Evolutionary conservation across 2,113 vertebrate species (phyloP), one percentile per base, ranked within the genome.

Genomic region (Sinocyclocheilus grahami): DNA sequence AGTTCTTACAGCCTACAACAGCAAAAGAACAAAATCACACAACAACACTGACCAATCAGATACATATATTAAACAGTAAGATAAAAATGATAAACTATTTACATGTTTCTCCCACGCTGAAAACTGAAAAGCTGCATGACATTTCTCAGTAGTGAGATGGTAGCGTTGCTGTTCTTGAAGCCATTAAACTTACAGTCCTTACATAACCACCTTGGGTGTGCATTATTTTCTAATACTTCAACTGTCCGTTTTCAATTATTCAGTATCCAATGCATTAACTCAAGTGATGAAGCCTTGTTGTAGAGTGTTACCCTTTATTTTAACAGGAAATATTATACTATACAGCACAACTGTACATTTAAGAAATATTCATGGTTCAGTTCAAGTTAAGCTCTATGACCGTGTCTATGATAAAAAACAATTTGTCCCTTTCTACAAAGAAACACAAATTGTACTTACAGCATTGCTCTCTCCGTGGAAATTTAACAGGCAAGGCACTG

Each of bases 291-390:
- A 22, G n/a, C 58, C 20, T 62, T 62, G 7, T 62, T 62, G 58
- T 62, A 62, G 20, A 62, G 58, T n/a, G 58, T 62, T 62, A 62
- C 22, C 22, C 18, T 72, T 42, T 42, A 10, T 42, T 42, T 72
- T 22, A 72, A 42, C 37, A 42, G 69, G 37, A 72, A 72, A 39
- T 72, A 72, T 22, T 9, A 72, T 72, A 22, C 42, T 7, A 1
- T 75, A 75, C n/a, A 48, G 39, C 42, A 75, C 72, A 48, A 75
- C 22, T 74, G 37, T 74, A 42, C 37, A 42, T 74, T 74, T 42
- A 75, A 24, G n/a, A 22, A 39, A 79, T 42, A 33, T 42, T 78
- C 18, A 39, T 16, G 78, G 10, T 27, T 76, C 22, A n/a, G 7
- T 60, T 22, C 58, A 10, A 62, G 7, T 22, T 60, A 60, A 60